These are phyloP conservation scores for Dasysyrphus albostriatus DNA, from an alignment of 2,888 invertebrate species.

Conservation along the genomic window DNA sequence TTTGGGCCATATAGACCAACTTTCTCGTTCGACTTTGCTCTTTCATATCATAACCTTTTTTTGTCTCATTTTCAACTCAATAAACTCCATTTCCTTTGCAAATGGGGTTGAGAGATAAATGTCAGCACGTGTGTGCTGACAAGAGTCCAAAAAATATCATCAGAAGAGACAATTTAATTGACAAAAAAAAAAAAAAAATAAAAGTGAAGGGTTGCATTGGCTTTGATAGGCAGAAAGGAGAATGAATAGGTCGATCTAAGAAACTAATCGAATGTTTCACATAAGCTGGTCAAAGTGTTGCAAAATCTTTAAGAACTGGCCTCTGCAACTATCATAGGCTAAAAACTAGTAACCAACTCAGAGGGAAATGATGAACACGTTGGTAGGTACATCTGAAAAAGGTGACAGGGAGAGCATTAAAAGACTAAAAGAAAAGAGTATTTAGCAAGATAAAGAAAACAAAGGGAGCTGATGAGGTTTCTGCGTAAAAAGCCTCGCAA, in stretches of 20 bases:
- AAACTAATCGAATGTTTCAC: not conserved
- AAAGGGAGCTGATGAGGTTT: too few relatives aligned
- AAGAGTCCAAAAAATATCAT: conserved; percentile 21
- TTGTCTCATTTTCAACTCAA: conserved; percentile 56
- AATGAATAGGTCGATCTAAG: not conserved
- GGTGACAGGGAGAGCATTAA: too few relatives aligned
- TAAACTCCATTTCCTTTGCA: conserved; percentile 37
- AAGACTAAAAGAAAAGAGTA: too few relatives aligned
- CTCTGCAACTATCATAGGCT: too few relatives aligned
- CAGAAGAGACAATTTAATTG: conserved; percentile 23
- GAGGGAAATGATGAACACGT: too few relatives aligned
- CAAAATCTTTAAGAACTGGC: too few relatives aligned
- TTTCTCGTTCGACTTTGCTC: conserved; percentile 7
- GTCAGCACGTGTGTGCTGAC: conserved; percentile 69
- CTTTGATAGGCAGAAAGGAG: not conserved
- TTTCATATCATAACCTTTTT: conserved; percentile 43
- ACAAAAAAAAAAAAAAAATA: conserved; percentile 6
- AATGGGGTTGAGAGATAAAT: conserved; percentile 46
- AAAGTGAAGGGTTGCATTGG: not conserved
- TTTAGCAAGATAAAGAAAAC: too few relatives aligned
- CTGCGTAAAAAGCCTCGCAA: too few relatives aligned
- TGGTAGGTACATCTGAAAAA: too few relatives aligned
- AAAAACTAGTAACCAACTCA: too few relatives aligned
- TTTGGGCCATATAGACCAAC: conserved; percentile 29
- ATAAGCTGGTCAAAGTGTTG: too few relatives aligned